Percentiles rank a stretch among this genome's conserved stretches.
Evolutionary conservation across 2,797 vertebrate genomes (phyloP).

Genomic region (Sebastes hubbsi): DNA sequence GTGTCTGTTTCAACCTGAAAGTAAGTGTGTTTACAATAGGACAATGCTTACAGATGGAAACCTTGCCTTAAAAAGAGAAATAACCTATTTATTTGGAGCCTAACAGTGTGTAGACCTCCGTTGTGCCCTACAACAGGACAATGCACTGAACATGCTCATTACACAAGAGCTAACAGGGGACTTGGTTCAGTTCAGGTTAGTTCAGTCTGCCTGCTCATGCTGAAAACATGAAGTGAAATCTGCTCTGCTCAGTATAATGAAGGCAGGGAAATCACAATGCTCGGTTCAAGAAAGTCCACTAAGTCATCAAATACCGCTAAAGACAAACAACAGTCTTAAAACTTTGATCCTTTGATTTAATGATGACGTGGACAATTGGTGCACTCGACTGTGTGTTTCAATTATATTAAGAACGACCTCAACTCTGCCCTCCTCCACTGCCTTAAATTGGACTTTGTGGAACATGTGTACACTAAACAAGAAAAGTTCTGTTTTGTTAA

Average conservation of each 20-base stretch:
- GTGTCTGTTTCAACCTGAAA: too few relatives aligned
- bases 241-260: conserved; percentile 37
- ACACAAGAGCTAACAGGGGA: conserved; percentile 7
- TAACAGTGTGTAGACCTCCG: background rate
- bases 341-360: conserved; percentile 26
- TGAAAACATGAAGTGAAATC: conserved; percentile 41
- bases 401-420: conserved; percentile 40
- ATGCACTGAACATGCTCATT: conserved; percentile 18
- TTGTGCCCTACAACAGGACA: background rate
- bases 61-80: too few relatives aligned
- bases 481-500: background rate
- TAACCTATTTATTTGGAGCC: fast-evolving
- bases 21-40: too few relatives aligned
- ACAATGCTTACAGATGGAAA: too few relatives aligned
- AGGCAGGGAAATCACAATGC: conserved; percentile 1
- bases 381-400: conserved; percentile 26
- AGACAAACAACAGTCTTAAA: conserved; percentile 37
- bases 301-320: conserved; percentile 28
- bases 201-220: conserved; percentile 40
- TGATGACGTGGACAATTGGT: conserved; percentile 35
- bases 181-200: conserved; percentile 1
- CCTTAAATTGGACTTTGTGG: conserved; percentile 22
- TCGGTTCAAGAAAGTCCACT: background rate
- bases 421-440: background rate
- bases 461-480: conserved; percentile 2